Percentiles rank a stretch among this genome's conserved stretches.
Conservation (phyloP, 2,888 invertebrate genomes). For the Marasmarcha lunaedactyla region DNA sequence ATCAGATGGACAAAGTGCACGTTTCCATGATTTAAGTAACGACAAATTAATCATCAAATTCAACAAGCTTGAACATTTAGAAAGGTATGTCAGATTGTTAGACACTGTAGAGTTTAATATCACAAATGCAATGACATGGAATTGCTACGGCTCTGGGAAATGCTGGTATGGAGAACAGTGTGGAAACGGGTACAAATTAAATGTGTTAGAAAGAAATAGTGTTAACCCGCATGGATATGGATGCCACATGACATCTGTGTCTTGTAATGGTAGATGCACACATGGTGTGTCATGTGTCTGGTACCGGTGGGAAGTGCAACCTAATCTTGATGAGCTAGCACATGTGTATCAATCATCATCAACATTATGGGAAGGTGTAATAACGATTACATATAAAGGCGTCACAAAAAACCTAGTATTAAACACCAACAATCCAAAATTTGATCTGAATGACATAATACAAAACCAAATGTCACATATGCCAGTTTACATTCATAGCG, state of each 20-base stretch:
- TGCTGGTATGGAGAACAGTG: constrained; percentile 5
- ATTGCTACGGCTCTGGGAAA: constrained; percentile 5
- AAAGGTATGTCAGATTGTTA: neutral
- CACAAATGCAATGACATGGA: neutral
- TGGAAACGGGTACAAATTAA: neutral
- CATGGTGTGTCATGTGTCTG: constrained; percentile 8
- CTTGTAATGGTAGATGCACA: constrained; percentile 4
- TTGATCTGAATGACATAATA: too few relatives aligned
- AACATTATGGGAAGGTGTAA: too few relatives aligned
- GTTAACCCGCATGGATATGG: constrained; percentile 4
- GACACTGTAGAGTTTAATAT: neutral
- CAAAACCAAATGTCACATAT: too few relatives aligned
- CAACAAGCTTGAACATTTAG: neutral
- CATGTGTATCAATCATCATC: too few relatives aligned
- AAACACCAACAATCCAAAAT: too few relatives aligned
- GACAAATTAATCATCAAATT: neutral
- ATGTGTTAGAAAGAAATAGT: neutral
- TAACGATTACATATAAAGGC: too few relatives aligned
- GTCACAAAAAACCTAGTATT: too few relatives aligned
- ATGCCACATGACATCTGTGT: constrained; percentile 4
- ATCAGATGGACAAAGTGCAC: neutral
- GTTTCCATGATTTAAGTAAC: constrained; percentile 7
- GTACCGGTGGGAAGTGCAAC: constrained; percentile 5
- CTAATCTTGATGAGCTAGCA: too few relatives aligned
- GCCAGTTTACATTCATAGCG: too few relatives aligned